These are phyloP conservation scores for Cataglyphis livida DNA, from an alignment of 2,888 invertebrate genomes.

Conservation along the genomic window DNA sequence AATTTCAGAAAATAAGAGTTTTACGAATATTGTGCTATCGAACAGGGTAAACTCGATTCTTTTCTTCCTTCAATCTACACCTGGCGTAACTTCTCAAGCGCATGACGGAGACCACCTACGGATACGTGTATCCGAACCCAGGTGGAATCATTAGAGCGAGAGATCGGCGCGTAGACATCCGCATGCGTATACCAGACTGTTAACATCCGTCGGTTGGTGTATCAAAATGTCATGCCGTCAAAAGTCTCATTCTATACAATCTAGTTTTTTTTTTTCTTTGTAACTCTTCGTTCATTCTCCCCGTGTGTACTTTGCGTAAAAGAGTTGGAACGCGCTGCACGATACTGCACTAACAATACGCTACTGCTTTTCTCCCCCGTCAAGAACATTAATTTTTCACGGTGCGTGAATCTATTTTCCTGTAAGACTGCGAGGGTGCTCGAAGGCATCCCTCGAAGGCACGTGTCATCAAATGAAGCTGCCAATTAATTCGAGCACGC, in stretches of 20 bases:
- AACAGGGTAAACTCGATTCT: background rate
- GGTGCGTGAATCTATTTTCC: conserved; percentile 67
- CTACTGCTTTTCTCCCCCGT: conserved; percentile 35
- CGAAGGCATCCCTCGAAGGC: conserved; percentile 66
- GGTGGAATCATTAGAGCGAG: conserved; percentile 59
- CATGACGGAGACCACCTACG: conserved; percentile 70
- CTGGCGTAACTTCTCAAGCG: conserved; percentile 64
- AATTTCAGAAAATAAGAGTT: background rate
- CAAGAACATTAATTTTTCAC: conserved; percentile 77
- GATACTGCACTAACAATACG: conserved; percentile 53
- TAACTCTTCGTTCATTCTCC: conserved; percentile 16
- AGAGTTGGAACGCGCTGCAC: background rate
- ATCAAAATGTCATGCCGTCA: conserved; percentile 30
- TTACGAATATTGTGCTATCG: background rate
- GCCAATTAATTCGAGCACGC: conserved; percentile 37
- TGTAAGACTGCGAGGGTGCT: conserved; percentile 20
- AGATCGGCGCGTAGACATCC: conserved; percentile 36
- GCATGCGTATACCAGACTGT: conserved; percentile 20
- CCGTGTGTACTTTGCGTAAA: conserved; percentile 7
- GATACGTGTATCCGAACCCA: conserved; percentile 56
- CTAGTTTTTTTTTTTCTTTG: conserved; percentile 6
- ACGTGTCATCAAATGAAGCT: conserved; percentile 67
- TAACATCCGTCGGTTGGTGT: conserved; percentile 38
- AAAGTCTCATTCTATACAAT: conserved; percentile 26
- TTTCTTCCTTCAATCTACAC: conserved; percentile 59